These are phyloP conservation scores for Vicugna pacos DNA, from an alignment of 2,113 vertebrate species.

Conservation along the genomic window DNA sequence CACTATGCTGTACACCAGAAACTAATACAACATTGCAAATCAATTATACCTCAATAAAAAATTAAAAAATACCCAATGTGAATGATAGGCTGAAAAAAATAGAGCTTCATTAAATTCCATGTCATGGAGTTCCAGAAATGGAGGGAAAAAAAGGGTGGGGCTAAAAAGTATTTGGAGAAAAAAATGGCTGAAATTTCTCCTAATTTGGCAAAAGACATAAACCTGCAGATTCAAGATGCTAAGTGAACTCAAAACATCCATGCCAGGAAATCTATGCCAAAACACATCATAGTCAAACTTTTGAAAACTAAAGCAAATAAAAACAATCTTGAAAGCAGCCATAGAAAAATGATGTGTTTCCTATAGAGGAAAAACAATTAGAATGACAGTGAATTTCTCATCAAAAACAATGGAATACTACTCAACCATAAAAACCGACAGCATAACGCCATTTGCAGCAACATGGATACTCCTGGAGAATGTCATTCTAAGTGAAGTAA, in stretches of 20 bases:
- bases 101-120: background rate
- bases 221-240: background rate
- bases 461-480: no score
- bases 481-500: no score
- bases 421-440: no score
- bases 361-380: background rate
- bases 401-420: background rate
- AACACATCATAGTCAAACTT: conserved; percentile 1
- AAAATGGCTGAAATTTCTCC: conserved; percentile 15
- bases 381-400: background rate
- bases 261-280: conserved; percentile 4
- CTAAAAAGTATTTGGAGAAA: conserved; percentile 8
- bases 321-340: background rate
- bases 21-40: no score
- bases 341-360: background rate
- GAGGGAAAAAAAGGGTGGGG: background rate
- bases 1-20: no score
- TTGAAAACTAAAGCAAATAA: conserved; percentile 16
- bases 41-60: no score
- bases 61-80: background rate
- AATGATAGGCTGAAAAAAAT: background rate
- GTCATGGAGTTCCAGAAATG: background rate
- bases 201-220: conserved; percentile 36
- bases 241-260: background rate
- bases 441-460: no score